These are phyloP conservation scores for Drosophila phalerata DNA, from an alignment of 2,888 invertebrate species.

Conservation along the genomic window DNA sequence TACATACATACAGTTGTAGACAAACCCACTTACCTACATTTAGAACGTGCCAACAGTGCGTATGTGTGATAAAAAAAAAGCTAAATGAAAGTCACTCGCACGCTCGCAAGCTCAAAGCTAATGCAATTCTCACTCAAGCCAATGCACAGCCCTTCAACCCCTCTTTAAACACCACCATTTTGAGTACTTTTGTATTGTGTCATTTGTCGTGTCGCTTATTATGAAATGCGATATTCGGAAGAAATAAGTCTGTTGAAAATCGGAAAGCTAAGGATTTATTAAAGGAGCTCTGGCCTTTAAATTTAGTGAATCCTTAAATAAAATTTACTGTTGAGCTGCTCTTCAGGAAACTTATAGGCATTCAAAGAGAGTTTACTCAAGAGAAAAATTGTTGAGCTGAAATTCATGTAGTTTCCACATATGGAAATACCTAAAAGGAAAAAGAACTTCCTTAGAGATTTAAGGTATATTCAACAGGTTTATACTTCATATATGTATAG, in stretches of 20 bases:
- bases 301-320: neutral
- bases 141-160: neutral
- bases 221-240: slow-evolving; percentile 2
- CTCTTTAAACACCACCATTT: neutral
- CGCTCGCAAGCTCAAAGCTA: slow-evolving; percentile 66
- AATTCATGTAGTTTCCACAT: neutral
- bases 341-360: neutral
- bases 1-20: slow-evolving; percentile 3
- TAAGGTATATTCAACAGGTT: neutral
- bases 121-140: slow-evolving; percentile 55
- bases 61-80: slow-evolving; percentile 68
- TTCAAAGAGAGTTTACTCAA: neutral
- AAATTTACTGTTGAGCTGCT: neutral
- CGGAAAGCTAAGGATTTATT: neutral
- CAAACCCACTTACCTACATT: slow-evolving; percentile 70
- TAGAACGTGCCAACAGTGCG: slow-evolving; percentile 66
- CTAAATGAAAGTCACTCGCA: slow-evolving; percentile 54
- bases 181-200: slow-evolving; percentile 39
- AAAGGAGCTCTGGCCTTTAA: too few relatives aligned
- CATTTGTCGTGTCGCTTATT: slow-evolving; percentile 23
- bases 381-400: neutral
- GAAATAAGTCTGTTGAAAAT: neutral
- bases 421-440: neutral
- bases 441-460: neutral
- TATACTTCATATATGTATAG: neutral